phyloP scores from a whole-genome alignment of 1,140 invertebrate species.

The Coenobita brevimanus region DNA sequence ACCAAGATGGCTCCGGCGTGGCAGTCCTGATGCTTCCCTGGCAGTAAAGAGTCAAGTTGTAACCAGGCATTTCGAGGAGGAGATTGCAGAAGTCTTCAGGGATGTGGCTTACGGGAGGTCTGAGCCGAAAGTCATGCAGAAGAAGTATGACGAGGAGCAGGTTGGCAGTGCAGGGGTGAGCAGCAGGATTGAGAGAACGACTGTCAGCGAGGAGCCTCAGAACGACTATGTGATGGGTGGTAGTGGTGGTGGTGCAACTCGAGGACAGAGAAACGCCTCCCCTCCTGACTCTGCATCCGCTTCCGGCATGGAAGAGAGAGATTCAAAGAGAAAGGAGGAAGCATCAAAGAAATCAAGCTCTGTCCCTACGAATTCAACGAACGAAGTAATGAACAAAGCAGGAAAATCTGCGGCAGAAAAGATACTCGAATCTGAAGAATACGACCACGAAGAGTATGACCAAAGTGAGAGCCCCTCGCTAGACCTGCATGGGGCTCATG shows the following conservation, averaged over 20 bases:
- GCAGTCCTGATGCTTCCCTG: background rate
- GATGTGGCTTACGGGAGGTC: constrained; percentile 35
- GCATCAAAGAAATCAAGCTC: background rate
- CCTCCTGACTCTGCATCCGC: background rate
- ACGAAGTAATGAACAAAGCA: background rate
- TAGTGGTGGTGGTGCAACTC: background rate
- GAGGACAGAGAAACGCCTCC: background rate
- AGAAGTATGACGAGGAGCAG: background rate
- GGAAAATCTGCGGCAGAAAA: background rate
- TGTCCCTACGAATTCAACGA: background rate
- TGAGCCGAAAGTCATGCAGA: background rate
- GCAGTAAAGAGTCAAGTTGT: background rate
- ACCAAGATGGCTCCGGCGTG: background rate
- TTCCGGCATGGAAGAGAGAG: background rate
- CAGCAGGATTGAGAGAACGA: constrained; percentile 48
- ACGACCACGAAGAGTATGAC: constrained; percentile 25
- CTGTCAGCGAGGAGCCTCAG: constrained; percentile 30
- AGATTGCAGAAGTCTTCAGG: constrained; percentile 42
- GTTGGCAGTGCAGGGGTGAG: background rate
- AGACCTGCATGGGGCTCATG: background rate
- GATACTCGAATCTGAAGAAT: background rate
- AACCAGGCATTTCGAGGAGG: constrained; percentile 22
- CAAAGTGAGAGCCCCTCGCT: background rate
- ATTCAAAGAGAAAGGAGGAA: background rate
- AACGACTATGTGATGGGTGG: constrained; percentile 37